phyloP scores from a whole-genome alignment of 2,797 vertebrate genomes.

The Tenualosa thibaudeaui region DNA sequence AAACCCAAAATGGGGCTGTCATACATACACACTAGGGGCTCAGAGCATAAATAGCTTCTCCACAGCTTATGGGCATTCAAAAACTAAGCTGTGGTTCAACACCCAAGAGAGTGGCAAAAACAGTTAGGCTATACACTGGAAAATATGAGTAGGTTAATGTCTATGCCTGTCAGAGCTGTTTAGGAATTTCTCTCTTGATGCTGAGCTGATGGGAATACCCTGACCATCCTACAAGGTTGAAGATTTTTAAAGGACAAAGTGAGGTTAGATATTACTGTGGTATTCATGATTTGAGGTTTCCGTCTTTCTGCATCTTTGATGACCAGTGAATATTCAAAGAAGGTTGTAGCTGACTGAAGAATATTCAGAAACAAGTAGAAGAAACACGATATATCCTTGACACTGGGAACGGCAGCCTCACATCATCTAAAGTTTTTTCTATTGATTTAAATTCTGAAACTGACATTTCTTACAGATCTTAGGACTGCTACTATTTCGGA shows the following conservation, averaged over 20 bases:
- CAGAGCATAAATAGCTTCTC: constrained; percentile 39
- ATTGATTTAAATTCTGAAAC: background rate
- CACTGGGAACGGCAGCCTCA: background rate
- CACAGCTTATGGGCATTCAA: constrained; percentile 31
- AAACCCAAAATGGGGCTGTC: constrained; percentile 39
- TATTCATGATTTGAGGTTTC: background rate
- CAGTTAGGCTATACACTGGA: background rate
- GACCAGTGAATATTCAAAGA: background rate
- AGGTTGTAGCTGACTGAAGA: background rate
- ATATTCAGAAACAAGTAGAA: background rate
- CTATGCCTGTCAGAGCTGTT: background rate
- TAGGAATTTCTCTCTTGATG: background rate
- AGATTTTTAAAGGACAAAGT: background rate
- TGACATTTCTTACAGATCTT: background rate
- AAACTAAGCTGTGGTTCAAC: constrained; percentile 22
- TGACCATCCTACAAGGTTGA: background rate
- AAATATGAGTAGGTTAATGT: background rate
- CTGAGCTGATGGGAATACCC: background rate
- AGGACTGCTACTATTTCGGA: too few relatives aligned
- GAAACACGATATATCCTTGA: background rate
- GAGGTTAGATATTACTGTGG: background rate
- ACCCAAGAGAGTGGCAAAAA: background rate
- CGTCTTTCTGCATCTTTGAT: constrained; percentile 1
- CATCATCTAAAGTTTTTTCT: background rate
- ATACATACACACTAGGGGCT: constrained; percentile 31